A percentile compares a stretch with the other conserved stretches of the same genome.
These are phyloP conservation scores for Drosophila meridionalis DNA, from an alignment of 2,888 invertebrate genomes.

Conservation along the genomic window DNA sequence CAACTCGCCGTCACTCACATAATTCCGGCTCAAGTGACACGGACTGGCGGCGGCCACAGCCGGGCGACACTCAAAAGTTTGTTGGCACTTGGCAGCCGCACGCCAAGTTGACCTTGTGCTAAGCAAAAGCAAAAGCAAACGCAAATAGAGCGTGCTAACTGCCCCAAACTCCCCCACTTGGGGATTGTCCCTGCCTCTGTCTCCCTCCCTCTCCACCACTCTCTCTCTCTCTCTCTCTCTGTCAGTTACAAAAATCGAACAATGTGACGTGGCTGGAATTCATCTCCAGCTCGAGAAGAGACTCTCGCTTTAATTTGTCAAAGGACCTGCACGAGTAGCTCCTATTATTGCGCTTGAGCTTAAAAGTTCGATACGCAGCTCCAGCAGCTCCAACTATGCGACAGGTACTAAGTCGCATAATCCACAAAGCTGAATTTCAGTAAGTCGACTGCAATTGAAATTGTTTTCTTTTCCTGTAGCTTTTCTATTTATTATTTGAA, in stretches of 20 bases:
- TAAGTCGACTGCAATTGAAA: slow-evolving; percentile 3
- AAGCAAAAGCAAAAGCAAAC: slow-evolving; percentile 36
- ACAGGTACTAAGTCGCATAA: slow-evolving; percentile 5
- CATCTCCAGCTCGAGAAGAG: slow-evolving; percentile 2
- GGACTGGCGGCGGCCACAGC: slow-evolving; percentile 18
- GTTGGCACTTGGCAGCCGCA: slow-evolving; percentile 66
- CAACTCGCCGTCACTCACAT: slow-evolving; percentile 59
- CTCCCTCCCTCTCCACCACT: not conserved
- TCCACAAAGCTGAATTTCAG: slow-evolving; percentile 1
- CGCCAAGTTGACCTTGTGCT: slow-evolving; percentile 70
- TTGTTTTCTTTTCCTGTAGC: not conserved
- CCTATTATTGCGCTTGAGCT: slow-evolving; percentile 1
- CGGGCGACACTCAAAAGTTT: slow-evolving; percentile 70
- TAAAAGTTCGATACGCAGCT: not conserved
- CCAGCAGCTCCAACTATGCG: not conserved
- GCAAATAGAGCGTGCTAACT: slow-evolving; percentile 62
- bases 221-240: not conserved
- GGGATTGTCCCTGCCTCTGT: too few species aligned
- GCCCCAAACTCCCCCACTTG: not conserved
- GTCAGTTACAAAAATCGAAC: slow-evolving; percentile 16
- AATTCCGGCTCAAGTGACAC: slow-evolving; percentile 72
- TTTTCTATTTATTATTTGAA: not conserved
- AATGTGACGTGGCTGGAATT: slow-evolving; percentile 25
- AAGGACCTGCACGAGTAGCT: slow-evolving; percentile 19
- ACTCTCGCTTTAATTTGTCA: slow-evolving; percentile 18